Evolutionary conservation across 2,797 vertebrate species (phyloP).

Genomic region (Clarias laeviceps): DNA sequence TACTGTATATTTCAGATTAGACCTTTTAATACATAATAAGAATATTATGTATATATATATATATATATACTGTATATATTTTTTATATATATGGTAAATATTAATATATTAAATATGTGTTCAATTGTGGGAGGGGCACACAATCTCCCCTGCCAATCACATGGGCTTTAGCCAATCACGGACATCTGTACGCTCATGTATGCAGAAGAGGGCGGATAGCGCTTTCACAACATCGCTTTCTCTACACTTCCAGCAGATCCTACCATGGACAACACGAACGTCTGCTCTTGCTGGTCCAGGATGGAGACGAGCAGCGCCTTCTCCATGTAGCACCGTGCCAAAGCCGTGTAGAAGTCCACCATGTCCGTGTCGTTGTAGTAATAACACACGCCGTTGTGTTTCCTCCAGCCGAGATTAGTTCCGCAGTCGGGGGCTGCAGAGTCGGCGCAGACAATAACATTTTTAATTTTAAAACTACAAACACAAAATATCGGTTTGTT

Average conservation of each 20-base stretch:
- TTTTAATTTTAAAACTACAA: not conserved
- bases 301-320: slow-evolving; percentile 74
- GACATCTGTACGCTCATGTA: not conserved
- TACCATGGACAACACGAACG: slow-evolving; percentile 75
- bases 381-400: slow-evolving; percentile 74
- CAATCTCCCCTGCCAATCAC: not conserved
- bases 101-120: no score
- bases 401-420: slow-evolving; percentile 75
- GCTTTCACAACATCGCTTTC: not conserved
- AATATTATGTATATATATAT: not conserved
- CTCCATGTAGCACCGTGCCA: slow-evolving; percentile 65
- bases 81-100: no score
- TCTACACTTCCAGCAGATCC: not conserved
- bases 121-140: not conserved
- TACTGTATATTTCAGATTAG: not conserved
- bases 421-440: slow-evolving; percentile 76
- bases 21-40: not conserved
- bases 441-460: not conserved
- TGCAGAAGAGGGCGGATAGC: not conserved
- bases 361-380: slow-evolving; percentile 79
- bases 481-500: not conserved
- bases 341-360: slow-evolving; percentile 72
- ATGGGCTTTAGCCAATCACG: not conserved
- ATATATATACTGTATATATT: no score
- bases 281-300: slow-evolving; percentile 68